Evolutionary conservation across 2,797 vertebrate genomes (phyloP), one percentile per base, ranked within the genome.

Genomic region (Bufotes viridis): DNA sequence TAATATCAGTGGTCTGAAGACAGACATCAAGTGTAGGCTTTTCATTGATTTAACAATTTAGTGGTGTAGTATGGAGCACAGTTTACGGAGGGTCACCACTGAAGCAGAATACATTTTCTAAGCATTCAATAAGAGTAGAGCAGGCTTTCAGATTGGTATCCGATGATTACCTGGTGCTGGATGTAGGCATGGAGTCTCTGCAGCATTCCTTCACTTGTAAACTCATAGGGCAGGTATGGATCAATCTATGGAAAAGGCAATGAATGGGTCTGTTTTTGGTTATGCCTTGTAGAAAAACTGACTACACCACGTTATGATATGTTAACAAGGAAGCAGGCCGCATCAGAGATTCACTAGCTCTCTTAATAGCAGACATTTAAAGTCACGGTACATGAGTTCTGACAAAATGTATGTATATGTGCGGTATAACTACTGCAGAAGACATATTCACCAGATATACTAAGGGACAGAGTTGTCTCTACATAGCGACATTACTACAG

Each of bases 171-270:
- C 96, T 99, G 98, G 91, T 98, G 95, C 93, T 98, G 97, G 87
- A 98, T 97, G 93, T 98, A 99, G 93, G 96, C 96, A 0, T 99
- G 96, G 12, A 98, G 95, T 83, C 97, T 93, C 93, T 98, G 97
- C 95, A 99, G 93, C 98, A 99, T 99, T 84, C 98, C 97, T 93
- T 97, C 96, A 3, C 96, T 97, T 15, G 97, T 98, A 92, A 97
- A 98, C 93, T 99, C 98, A 0, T 98, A 98, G 91, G 97, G 97
- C 93, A 99, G 95, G 91, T 97, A 97, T 58, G 98, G 97, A 87
- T 97, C 95, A 63, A 98, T 97, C 98, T 99, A 75, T 82, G 94
- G 17, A 53, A 22, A 76, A 17, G 2, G 57, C 0, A 49, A 60
- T 69, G 3, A 7, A 42, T n/a, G 26, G 26, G 20, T 82, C 12